These are phyloP conservation scores for Eristalinus aeneus DNA, from an alignment of 2,888 invertebrate genomes.

Conservation along the genomic window DNA sequence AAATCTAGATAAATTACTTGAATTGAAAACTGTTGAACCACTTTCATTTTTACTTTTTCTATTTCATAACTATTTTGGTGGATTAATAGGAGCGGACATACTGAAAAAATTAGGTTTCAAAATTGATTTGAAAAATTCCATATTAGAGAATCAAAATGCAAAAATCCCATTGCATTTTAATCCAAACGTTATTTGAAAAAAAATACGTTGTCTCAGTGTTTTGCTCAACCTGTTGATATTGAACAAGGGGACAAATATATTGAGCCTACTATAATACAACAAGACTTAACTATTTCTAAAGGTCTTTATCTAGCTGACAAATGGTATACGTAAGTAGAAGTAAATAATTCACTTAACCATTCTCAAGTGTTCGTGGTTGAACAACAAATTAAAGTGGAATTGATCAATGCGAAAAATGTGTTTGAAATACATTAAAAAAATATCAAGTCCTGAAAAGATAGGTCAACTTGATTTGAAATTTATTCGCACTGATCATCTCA, in stretches of 20 bases:
- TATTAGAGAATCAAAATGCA: no score
- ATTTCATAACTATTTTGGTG: background rate
- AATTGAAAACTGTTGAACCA: background rate
- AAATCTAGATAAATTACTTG: no score
- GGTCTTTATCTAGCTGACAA: background rate
- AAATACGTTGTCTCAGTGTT: background rate
- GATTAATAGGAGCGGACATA: background rate
- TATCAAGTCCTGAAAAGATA: background rate
- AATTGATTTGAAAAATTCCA: background rate
- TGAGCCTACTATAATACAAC: background rate
- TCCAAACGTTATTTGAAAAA: background rate
- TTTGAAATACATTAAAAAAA: background rate
- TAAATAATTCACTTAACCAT: background rate
- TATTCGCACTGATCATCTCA: slow-evolving; percentile 7
- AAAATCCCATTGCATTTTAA: no score
- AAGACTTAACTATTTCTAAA: background rate
- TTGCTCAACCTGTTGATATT: background rate
- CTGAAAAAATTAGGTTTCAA: background rate
- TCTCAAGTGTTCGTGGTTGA: background rate
- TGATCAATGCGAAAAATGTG: background rate
- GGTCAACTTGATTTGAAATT: background rate
- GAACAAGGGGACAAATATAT: background rate
- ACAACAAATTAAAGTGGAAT: background rate
- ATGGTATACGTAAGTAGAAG: background rate
- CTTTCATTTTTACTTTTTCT: background rate